A percentile compares a stretch with the other conserved stretches of the same genome.
These are phyloP conservation scores for Psilanteris sp. DNA, from an alignment of 1,140 invertebrate genomes.

Conservation along the genomic window DNA sequence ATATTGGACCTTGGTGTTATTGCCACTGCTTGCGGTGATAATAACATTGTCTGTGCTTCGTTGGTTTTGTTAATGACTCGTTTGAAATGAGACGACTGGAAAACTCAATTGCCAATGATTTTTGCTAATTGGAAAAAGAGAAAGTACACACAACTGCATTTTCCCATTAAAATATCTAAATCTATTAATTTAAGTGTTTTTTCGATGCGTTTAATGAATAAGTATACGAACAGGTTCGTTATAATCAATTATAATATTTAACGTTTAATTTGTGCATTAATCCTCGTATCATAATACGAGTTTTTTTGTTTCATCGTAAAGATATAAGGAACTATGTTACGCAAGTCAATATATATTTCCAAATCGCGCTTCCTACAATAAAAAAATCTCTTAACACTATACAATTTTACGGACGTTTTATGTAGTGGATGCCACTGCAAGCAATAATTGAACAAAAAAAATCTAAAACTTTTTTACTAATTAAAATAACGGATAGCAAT, in stretches of 20 bases:
- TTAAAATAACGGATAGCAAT: no score
- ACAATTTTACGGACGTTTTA: constrained; percentile 37
- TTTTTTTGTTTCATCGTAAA: not conserved
- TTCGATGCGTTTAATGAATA: no score
- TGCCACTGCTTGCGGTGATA: constrained; percentile 3
- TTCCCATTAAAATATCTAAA: no score
- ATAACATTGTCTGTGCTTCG: constrained; percentile 41
- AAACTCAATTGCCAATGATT: constrained; percentile 21
- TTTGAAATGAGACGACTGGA: constrained; percentile 18
- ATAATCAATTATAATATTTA: no score
- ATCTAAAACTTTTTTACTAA: no score
- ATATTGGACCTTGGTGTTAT: constrained; percentile 18
- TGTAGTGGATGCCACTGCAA: no score
- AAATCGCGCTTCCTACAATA: constrained; percentile 41
- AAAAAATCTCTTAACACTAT: constrained; percentile 26
- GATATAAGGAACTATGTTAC: not conserved
- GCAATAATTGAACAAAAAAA: no score
- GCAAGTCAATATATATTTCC: constrained; percentile 21
- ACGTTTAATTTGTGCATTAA: no score
- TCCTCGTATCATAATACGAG: no score
- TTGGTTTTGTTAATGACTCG: constrained; percentile 33
- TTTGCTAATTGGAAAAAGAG: constrained; percentile 14
- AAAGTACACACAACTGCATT: constrained; percentile 15
- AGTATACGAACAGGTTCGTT: no score
- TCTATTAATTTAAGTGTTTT: no score